Evolutionary conservation across 2,888 invertebrate species (phyloP).

Genomic region (Polietes domitor): DNA sequence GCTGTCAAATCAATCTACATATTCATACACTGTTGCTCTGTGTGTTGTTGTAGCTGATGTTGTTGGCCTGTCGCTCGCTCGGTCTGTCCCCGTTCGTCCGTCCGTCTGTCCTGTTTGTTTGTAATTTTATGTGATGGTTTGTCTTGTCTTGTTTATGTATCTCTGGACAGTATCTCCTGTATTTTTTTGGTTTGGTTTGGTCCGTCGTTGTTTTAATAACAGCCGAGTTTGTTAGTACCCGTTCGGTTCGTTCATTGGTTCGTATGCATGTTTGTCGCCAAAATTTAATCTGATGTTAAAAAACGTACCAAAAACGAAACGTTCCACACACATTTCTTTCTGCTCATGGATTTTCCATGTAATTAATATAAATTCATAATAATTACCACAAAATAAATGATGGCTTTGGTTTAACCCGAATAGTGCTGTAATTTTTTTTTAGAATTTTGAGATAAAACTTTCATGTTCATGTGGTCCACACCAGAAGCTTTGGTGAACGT

Average conservation of each 20-base stretch:
- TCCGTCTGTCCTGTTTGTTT: constrained; percentile 34
- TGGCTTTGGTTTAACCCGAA: no score
- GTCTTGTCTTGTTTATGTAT: constrained; percentile 50
- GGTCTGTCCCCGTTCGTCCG: neutral
- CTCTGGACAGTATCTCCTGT: constrained; percentile 26
- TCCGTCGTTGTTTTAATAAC: constrained; percentile 8
- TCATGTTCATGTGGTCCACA: no score
- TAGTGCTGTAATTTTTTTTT: no score
- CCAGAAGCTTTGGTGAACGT: no score
- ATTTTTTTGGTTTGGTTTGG: neutral
- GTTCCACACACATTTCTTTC: neutral
- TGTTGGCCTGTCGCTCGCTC: neutral
- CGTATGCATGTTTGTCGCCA: constrained; percentile 24
- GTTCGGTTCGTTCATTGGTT: no score
- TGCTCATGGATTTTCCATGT: constrained; percentile 16
- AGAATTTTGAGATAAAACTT: no score
- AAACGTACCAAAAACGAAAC: neutral
- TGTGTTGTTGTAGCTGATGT: constrained; percentile 11
- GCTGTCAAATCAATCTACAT: constrained; percentile 66
- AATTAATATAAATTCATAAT: constrained; percentile 13
- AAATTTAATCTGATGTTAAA: constrained; percentile 15
- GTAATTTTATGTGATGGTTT: constrained; percentile 55
- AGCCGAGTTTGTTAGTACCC: neutral
- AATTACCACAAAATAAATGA: neutral
- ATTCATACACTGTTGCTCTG: constrained; percentile 54